Base-by-base conservation (phyloP, 1,140 invertebrate genomes). In the Bombus polaris region DNA sequence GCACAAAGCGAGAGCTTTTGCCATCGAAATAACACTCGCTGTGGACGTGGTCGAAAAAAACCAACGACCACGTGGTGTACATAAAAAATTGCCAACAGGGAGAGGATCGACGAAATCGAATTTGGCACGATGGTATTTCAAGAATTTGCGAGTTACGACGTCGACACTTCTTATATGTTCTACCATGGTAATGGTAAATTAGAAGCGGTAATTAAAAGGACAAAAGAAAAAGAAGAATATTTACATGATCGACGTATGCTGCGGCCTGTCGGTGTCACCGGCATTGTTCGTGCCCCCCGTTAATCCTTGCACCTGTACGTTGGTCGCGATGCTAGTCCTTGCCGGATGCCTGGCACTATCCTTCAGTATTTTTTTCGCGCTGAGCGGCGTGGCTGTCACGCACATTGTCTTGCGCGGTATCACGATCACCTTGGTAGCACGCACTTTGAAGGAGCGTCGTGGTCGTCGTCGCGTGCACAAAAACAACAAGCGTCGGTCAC, bases 171-270 rank as follows among this genome's bases (percentile, higher is more conserved):
- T 35, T n/a, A 18, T 2, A 18, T 0, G 68, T 6, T 8, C 28
- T 1, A 71, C 9, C 2, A 10, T 10, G 18, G 8, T 68, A 12
- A 18, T 6, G n/a, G 2, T 18, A 3, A 9, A 10, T 53, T 1
- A 8, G 32, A 13, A 3, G 2, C 47, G 53, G 2, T 6, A 65
- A 32, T n/a, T 18, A 78, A 81, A 53, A 70, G 75, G 70, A 80
- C 1, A 66, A 39, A 25, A 15, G 32, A 80, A 53, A 57, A n/a
- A 37, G 79, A 93, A 42, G 57, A n/a, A 77, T 77, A 94, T 93
- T 95, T 94, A 95, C 95, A 95, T 94, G 94, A 95, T 95, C 87
- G 95, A 95, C 85, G 94, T 95, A 91, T 95, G 94, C 74, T 93
- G 94, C 18, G 94, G 93, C 72, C 93, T 94, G 76, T 91, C 91